A percentile compares a stretch with the other conserved stretches of the same genome.
Evolutionary conservation across 2,888 invertebrate species (phyloP).

Genomic region (Pogonocherus hispidulus): DNA sequence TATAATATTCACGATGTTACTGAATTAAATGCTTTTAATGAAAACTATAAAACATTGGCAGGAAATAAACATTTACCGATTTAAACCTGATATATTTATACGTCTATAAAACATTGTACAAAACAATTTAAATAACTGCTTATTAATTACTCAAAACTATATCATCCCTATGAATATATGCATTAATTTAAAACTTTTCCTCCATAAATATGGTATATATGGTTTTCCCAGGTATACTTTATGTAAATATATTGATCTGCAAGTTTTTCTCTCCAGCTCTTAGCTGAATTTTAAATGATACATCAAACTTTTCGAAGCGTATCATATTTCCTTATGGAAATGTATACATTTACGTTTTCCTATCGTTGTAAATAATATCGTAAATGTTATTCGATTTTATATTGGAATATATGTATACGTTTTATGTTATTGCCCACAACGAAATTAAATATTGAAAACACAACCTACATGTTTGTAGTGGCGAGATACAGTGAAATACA

Average conservation of each 20-base stretch:
- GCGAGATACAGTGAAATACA: too few relatives aligned
- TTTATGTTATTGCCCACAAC: conserved; percentile 16
- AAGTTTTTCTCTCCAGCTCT: conserved; percentile 28
- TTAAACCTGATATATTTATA: too few relatives aligned
- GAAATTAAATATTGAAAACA: conserved; percentile 7
- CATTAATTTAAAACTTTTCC: conserved; percentile 14
- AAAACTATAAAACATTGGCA: too few relatives aligned
- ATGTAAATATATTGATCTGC: conserved; percentile 31
- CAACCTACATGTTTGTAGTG: not conserved
- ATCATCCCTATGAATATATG: not conserved
- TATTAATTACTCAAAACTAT: too few relatives aligned
- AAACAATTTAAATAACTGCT: too few relatives aligned
- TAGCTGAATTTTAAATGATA: conserved; percentile 19
- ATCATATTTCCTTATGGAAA: conserved; percentile 27
- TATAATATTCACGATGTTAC: too few relatives aligned
- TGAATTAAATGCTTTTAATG: too few relatives aligned
- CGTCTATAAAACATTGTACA: too few relatives aligned
- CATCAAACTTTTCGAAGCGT: conserved; percentile 30
- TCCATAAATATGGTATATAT: too few relatives aligned
- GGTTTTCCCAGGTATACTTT: not conserved
- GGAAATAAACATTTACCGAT: too few relatives aligned
- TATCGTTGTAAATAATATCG: conserved; percentile 21
- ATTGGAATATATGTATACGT: conserved; percentile 15
- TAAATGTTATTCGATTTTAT: conserved; percentile 29
- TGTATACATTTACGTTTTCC: conserved; percentile 20